Conservation (phyloP, 1,140 invertebrate genomes). For the Dreissena polymorpha region DNA sequence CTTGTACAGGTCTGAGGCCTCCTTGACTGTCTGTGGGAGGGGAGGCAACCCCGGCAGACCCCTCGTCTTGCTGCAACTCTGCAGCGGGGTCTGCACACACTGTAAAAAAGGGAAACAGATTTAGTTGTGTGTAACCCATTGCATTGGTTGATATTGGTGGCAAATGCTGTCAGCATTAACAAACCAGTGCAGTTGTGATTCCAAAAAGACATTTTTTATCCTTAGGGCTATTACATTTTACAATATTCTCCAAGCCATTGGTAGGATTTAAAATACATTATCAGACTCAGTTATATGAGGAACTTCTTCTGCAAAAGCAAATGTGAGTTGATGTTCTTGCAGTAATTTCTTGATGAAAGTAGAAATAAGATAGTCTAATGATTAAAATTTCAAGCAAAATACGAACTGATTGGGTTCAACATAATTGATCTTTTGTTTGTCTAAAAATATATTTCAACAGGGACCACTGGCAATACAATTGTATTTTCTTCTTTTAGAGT, state of each 20-base stretch:
- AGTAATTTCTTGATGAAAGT: too few species aligned
- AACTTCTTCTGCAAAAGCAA: too few species aligned
- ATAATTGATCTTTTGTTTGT: too few species aligned
- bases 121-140: not conserved
- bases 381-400: too few species aligned
- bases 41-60: slow-evolving; percentile 77
- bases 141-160: too few species aligned
- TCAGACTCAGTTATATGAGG: not conserved
- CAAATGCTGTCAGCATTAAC: not conserved
- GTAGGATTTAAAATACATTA: not conserved
- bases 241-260: not conserved
- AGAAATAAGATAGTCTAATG: too few species aligned
- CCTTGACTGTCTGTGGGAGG: slow-evolving; percentile 70
- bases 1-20: slow-evolving; percentile 77
- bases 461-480: too few species aligned
- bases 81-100: slow-evolving; percentile 73
- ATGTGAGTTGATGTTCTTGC: too few species aligned
- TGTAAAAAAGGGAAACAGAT: slow-evolving; percentile 50
- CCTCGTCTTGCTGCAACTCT: slow-evolving; percentile 74
- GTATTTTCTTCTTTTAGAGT: too few species aligned
- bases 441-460: too few species aligned
- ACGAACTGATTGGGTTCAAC: too few species aligned
- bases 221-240: too few species aligned
- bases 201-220: not conserved
- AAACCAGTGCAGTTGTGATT: not conserved